Evolutionary conservation across 2,888 invertebrate genomes (phyloP).

Genomic region (Tenthredo livida): DNA sequence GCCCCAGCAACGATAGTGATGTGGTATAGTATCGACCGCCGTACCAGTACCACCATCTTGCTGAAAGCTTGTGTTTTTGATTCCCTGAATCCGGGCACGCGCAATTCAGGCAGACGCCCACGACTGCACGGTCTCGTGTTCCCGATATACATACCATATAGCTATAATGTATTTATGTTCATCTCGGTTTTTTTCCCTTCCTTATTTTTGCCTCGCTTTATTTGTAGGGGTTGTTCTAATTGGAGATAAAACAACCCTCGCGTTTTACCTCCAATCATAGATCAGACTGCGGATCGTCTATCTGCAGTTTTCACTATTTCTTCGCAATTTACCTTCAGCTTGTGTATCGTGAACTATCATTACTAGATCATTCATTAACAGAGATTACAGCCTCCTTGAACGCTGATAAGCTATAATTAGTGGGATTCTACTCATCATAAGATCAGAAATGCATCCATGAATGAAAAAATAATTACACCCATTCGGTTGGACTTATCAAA

Average conservation of each 20-base stretch:
- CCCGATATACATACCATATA: constrained; percentile 5
- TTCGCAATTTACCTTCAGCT: background rate
- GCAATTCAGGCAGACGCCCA: constrained; percentile 26
- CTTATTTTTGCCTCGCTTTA: background rate
- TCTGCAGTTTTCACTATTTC: background rate
- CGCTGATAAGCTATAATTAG: background rate
- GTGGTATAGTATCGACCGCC: constrained; percentile 66
- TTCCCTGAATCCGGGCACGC: constrained; percentile 41
- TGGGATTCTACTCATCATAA: background rate
- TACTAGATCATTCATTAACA: background rate
- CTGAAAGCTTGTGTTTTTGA: constrained; percentile 38
- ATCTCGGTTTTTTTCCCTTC: background rate
- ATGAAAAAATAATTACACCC: background rate
- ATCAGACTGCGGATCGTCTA: background rate
- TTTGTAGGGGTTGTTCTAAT: constrained; percentile 21
- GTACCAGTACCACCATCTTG: constrained; percentile 48
- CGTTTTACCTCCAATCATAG: background rate
- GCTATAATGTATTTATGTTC: background rate
- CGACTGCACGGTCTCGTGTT: constrained; percentile 42
- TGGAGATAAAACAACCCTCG: constrained; percentile 8
- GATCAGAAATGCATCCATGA: background rate
- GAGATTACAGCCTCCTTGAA: background rate
- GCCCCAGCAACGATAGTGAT: constrained; percentile 67
- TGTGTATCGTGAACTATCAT: background rate
- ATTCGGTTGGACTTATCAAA: background rate